Conservation (phyloP, 2,113 vertebrate species). For the Barnardius zonarius region DNA sequence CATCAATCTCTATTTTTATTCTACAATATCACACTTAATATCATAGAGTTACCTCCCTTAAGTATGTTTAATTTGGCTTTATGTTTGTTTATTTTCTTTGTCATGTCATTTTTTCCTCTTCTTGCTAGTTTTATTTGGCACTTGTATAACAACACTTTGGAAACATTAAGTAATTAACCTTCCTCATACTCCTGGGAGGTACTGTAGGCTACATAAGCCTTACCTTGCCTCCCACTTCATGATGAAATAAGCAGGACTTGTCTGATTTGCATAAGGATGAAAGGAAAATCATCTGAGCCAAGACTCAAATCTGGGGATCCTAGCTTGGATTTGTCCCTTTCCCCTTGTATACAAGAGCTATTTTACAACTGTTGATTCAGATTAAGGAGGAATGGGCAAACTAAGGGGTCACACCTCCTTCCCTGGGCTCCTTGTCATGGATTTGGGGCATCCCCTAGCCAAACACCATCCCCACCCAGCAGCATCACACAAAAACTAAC, state of each 20-base stretch:
- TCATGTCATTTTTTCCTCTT: constrained; percentile 35
- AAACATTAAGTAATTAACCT: constrained; percentile 63
- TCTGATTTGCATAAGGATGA: constrained; percentile 52
- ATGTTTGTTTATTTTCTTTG: constrained; percentile 47
- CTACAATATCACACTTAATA: constrained; percentile 9
- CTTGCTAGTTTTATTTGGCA: constrained; percentile 46
- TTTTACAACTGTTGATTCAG: neutral
- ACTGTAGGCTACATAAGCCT: constrained; percentile 32
- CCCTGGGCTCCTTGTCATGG: neutral
- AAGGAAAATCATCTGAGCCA: constrained; percentile 1
- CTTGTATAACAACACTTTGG: constrained; percentile 39
- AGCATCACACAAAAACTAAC: neutral
- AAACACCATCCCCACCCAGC: neutral
- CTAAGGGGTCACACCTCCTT: neutral
- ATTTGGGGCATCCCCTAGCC: neutral
- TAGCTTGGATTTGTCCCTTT: neutral
- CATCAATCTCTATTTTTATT: constrained; percentile 22
- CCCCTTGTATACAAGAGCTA: neutral
- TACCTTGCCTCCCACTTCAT: constrained; percentile 26
- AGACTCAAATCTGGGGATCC: neutral
- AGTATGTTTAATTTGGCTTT: constrained; percentile 48
- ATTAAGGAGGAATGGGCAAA: neutral
- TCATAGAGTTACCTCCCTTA: constrained; percentile 33
- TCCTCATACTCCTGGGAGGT: constrained; percentile 54
- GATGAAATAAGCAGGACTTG: constrained; percentile 49